These are phyloP conservation scores for Linurgus olivaceus DNA, from an alignment of 2,797 vertebrate species.

Conservation along the genomic window DNA sequence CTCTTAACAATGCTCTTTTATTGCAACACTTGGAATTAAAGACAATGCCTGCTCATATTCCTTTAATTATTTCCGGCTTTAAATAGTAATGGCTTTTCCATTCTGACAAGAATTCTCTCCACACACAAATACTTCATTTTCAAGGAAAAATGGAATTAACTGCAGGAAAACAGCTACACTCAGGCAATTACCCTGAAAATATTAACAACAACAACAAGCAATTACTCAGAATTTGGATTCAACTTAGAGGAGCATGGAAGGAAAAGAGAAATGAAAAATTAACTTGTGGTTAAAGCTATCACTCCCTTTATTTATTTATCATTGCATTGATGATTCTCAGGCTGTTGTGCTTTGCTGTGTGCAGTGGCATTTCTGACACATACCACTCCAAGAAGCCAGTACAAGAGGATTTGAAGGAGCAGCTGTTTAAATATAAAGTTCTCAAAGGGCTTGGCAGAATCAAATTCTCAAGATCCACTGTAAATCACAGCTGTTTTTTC, in stretches of 20 bases:
- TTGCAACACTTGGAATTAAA: slow-evolving; percentile 46
- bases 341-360: neutral
- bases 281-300: neutral
- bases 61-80: slow-evolving; percentile 53
- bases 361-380: neutral
- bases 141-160: slow-evolving; percentile 31
- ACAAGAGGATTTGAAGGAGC: neutral
- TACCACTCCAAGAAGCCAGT: neutral
- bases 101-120: slow-evolving; percentile 18
- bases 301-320: neutral
- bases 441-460: neutral
- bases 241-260: neutral
- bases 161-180: slow-evolving; percentile 42
- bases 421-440: neutral
- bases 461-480: neutral
- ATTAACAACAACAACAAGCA: slow-evolving; percentile 5
- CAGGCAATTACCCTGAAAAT: slow-evolving; percentile 34
- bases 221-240: neutral
- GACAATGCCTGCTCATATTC: slow-evolving; percentile 50
- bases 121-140: slow-evolving; percentile 33
- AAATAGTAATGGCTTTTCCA: slow-evolving; percentile 60
- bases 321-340: neutral
- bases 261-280: neutral
- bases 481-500: neutral
- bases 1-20: neutral